Conservation (phyloP, 2,797 vertebrate species). For the Microhierax caerulescens region DNA sequence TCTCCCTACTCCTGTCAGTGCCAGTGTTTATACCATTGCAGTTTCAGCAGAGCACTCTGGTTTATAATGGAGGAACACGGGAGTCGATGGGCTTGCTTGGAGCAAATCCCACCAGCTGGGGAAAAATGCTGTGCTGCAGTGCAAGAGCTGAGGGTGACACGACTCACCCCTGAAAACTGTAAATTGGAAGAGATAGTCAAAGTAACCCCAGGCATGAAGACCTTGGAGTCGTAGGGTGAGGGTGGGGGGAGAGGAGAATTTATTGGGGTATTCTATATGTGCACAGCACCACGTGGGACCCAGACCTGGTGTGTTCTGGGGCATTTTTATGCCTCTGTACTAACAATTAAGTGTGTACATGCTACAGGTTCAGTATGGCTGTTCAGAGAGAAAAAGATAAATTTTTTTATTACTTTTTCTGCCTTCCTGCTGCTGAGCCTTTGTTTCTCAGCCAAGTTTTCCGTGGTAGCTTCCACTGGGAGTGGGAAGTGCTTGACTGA, state of each 20-base stretch:
- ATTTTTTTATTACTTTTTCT: not conserved
- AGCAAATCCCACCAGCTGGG: not conserved
- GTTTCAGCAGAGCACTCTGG: not conserved
- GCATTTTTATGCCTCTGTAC: rapidly evolving
- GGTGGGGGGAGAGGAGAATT: not conserved
- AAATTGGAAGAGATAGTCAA: not conserved
- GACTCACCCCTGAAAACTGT: rapidly evolving
- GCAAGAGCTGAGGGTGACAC: not conserved
- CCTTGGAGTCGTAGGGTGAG: rapidly evolving
- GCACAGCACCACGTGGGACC: rapidly evolving
- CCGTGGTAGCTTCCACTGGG: not conserved
- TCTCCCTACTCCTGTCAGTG: not conserved
- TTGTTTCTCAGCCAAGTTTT: not conserved
- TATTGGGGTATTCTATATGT: not conserved
- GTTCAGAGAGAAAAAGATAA: not conserved
- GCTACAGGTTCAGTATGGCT: not conserved
- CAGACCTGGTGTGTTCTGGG: not conserved
- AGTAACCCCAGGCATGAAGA: not conserved
- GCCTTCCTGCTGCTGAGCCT: not conserved
- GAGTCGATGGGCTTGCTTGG: not conserved
- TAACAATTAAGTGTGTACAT: not conserved
- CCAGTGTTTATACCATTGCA: not conserved
- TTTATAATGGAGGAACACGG: rapidly evolving
- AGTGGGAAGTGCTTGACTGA: not conserved
- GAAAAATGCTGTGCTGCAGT: not conserved